A percentile compares a stretch with the other conserved stretches of the same genome.
These are phyloP conservation scores for Siphamia tubifer DNA, from an alignment of 2,113 vertebrate genomes.

Conservation along the genomic window DNA sequence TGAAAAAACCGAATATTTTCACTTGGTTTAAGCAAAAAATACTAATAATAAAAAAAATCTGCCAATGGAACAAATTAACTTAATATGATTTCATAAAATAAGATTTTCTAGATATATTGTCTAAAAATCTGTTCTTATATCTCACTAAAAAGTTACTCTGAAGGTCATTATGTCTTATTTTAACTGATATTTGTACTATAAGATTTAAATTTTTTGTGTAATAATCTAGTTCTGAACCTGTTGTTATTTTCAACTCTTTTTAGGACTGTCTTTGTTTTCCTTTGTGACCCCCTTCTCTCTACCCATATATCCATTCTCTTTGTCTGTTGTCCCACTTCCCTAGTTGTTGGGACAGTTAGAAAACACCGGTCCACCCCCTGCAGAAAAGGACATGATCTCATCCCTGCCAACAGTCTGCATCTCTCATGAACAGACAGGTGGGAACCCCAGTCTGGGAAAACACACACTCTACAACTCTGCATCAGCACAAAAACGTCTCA, in stretches of 20 bases:
- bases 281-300: background rate
- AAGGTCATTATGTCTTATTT: too few species aligned
- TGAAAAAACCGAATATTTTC: too few species aligned
- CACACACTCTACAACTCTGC: background rate
- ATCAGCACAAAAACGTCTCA: background rate
- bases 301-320: background rate
- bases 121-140: too few species aligned
- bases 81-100: too few species aligned
- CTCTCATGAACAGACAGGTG: conserved; percentile 92
- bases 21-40: too few species aligned
- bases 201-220: too few species aligned
- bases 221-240: background rate
- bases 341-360: conserved; percentile 92
- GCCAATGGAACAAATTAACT: too few species aligned
- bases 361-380: conserved; percentile 88
- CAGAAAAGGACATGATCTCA: conserved; percentile 89
- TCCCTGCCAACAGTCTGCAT: conserved; percentile 89
- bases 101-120: too few species aligned
- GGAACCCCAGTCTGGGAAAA: conserved; percentile 28
- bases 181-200: too few species aligned
- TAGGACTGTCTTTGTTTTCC: background rate
- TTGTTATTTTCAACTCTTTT: background rate
- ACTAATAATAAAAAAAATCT: too few species aligned
- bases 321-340: background rate
- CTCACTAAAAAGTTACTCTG: too few species aligned